Evolutionary conservation across 1,140 invertebrate species (phyloP), one percentile per base, ranked within the genome.

Genomic region (Parapsyche elsis): DNA sequence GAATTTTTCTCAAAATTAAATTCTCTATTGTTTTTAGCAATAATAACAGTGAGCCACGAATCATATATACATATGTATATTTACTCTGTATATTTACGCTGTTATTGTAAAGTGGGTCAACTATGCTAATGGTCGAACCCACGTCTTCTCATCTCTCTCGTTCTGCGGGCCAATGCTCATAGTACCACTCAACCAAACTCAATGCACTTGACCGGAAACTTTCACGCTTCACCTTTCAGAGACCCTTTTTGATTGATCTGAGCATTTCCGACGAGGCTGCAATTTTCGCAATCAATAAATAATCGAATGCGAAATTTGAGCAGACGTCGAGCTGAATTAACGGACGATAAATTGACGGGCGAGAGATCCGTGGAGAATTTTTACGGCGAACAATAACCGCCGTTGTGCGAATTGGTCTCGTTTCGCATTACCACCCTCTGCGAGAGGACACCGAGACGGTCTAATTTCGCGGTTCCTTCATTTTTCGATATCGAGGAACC

Each of bases 151-250:
- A 5, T 23, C 21, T 67, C 64, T 67, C 24, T 5, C 10, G 12
- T 16, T 53, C 16, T 16, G 16, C 16, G 49, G 49, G 12, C 49
- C 10, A 53, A 53, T 12, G 64, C 64, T 21, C 23, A 53, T 9
- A 67, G 24, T 23, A 67, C 64, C 24, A 26, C 24, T 67, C 64
- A 24, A 67, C 23, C n/a, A 53, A 10, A 53, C 49, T 53, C 49
- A 53, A 12, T 23, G 64, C 24, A 67, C 64, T 67, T 67, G 64
- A 67, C 64, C 64, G 64, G 64, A 67, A 67, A 67, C 64, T 67
- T 67, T 67, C 24, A 23, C 64, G 24, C 64, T 67, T 67, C 64
- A 67, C 64, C 49, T 53, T 53, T 53, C 49, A 53, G 12, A 10
- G 7, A 38, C 30, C 49, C 49, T 16, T 53, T 12, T 10, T 53